Evolutionary conservation across 2,797 vertebrate species (phyloP).

Genomic region (Sciurus carolinensis): DNA sequence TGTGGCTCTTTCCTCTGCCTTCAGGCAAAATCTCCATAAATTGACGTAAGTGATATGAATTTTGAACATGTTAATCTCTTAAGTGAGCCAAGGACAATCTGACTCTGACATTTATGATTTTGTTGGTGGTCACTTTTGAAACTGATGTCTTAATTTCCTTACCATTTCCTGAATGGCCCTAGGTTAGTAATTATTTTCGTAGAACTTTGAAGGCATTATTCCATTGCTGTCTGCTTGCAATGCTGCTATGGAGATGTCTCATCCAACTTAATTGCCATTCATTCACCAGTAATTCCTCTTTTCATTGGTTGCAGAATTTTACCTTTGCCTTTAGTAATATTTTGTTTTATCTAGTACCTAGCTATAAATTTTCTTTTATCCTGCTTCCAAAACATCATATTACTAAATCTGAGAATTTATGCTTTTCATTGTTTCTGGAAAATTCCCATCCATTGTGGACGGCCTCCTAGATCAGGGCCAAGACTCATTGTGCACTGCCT

Average conservation of each 20-base stretch:
- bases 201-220: background rate
- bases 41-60: background rate
- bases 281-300: background rate
- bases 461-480: too few species aligned
- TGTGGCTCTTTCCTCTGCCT: slow-evolving; percentile 2
- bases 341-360: background rate
- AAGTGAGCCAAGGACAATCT: background rate
- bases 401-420: slow-evolving; percentile 29
- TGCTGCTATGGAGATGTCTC: background rate
- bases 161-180: background rate
- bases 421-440: background rate
- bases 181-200: background rate
- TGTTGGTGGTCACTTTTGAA: background rate
- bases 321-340: slow-evolving; percentile 52
- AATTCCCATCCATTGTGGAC: background rate
- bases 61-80: background rate
- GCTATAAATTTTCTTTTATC: slow-evolving; percentile 20
- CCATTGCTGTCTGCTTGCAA: background rate
- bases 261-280: background rate
- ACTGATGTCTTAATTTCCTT: background rate
- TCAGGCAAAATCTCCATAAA: slow-evolving; percentile 8
- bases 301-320: slow-evolving; percentile 31
- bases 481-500: background rate
- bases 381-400: background rate
- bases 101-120: background rate